Evolutionary conservation across 1,140 invertebrate species (phyloP), one percentile per base, ranked within the genome.

Genomic region (Penaeus japonicus): DNA sequence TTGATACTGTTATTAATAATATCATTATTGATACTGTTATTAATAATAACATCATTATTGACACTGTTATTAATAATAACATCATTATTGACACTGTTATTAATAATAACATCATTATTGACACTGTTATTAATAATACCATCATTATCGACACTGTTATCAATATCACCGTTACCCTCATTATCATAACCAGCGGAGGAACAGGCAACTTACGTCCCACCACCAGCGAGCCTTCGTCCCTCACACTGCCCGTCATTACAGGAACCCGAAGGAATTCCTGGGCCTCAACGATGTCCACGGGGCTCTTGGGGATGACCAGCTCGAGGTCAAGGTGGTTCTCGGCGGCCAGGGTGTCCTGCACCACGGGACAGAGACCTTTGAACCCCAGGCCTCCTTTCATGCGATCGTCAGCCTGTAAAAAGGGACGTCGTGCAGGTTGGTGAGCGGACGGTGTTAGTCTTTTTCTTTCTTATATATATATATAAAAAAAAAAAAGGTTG

Each of bases 161-260:
- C 30, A 65, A 65, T 65, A 65, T 65, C 3, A n/a, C 75, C 35
- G 39, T 39, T 30, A 73, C 1, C 27, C 15, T 4, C 27, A 73
- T 7, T 54, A n/a, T 53, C 47, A 79, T 17, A 1, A 35, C 15
- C 15, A 0, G 0, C 30, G n/a, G 7, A 79, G 15, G 32, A 30
- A 79, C 4, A 0, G 47, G 39, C 30, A 27, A 78, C 89, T 89
- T 30, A 89, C 89, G 35, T 2, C 89, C 89, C 17, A 87, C 24
- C 20, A 89, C 59, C 24, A 89, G 78, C 12, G 89, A 89, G 0
- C 89, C 89, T 57, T 90, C 89, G 30, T 90, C 89, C 18, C 89
- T 88, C 20, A 90, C 86, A 20, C 81, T 75, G 0, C 89, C 89
- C 1, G 57, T 75, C 89, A 90, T 90, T 27, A 85, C 73, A 22